These are phyloP conservation scores for Eurois occulta DNA, from an alignment of 2,888 invertebrate species.

Conservation along the genomic window DNA sequence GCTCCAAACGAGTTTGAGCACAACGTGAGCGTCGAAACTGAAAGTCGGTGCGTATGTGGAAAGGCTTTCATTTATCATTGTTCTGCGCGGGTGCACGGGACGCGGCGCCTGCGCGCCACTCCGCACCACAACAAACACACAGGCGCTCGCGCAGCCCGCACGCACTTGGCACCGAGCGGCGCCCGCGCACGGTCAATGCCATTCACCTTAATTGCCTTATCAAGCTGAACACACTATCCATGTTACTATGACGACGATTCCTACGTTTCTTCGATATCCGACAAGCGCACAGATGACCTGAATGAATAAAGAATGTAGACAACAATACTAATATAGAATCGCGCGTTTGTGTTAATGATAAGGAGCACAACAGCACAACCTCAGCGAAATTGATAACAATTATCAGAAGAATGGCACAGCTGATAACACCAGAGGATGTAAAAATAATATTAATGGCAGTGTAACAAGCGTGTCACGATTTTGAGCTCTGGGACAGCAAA, in stretches of 20 bases:
- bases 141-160: slow-evolving; percentile 64
- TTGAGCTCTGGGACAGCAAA: background rate
- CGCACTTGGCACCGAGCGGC: slow-evolving; percentile 62
- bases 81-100: slow-evolving; percentile 34
- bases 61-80: slow-evolving; percentile 60
- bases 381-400: slow-evolving; percentile 40
- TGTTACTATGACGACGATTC: slow-evolving; percentile 28
- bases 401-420: slow-evolving; percentile 27
- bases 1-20: slow-evolving; percentile 48
- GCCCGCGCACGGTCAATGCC: slow-evolving; percentile 72
- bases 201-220: slow-evolving; percentile 66
- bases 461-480: background rate
- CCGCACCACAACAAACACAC: slow-evolving; percentile 68
- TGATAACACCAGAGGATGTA: slow-evolving; percentile 14
- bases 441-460: slow-evolving; percentile 3
- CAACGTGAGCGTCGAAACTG: slow-evolving; percentile 57
- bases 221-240: slow-evolving; percentile 42
- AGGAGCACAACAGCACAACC: slow-evolving; percentile 12
- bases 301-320: slow-evolving; percentile 9
- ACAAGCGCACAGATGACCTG: slow-evolving; percentile 9
- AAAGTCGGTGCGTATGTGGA: slow-evolving; percentile 57
- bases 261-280: slow-evolving; percentile 6
- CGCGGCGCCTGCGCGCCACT: slow-evolving; percentile 10
- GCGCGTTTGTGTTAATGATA: slow-evolving; percentile 31
- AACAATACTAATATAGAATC: background rate